Evolutionary conservation across 1,140 invertebrate species (phyloP).

Genomic region (Philopotamus ludificatus): DNA sequence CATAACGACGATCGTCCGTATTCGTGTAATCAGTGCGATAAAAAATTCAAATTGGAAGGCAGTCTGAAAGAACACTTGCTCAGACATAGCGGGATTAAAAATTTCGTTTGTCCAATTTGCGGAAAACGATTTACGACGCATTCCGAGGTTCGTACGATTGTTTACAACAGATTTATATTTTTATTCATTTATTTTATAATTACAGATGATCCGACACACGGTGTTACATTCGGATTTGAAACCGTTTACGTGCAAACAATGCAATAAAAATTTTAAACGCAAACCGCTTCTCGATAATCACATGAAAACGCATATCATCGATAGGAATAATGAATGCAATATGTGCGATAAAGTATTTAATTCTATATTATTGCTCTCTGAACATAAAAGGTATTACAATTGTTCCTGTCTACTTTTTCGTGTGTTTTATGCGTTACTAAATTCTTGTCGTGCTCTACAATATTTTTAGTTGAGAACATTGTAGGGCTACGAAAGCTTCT

Average conservation of each 20-base stretch:
- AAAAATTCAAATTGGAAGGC: slow-evolving; percentile 29
- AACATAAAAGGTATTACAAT: too few species aligned
- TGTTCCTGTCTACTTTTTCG: too few species aligned
- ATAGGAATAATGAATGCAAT: slow-evolving; percentile 32
- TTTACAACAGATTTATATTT: slow-evolving; percentile 11
- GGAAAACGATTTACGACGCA: slow-evolving; percentile 30
- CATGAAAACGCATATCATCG: slow-evolving; percentile 29
- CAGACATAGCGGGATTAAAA: slow-evolving; percentile 30
- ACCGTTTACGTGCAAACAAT: slow-evolving; percentile 45
- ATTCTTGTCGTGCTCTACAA: too few species aligned
- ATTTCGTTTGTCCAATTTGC: slow-evolving; percentile 27
- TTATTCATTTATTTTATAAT: slow-evolving; percentile 1
- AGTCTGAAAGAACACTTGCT: slow-evolving; percentile 25
- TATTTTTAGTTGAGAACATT: too few species aligned
- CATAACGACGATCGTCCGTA: slow-evolving; percentile 24
- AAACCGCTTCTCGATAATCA: slow-evolving; percentile 49
- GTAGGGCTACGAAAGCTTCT: too few species aligned
- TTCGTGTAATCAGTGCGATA: slow-evolving; percentile 26
- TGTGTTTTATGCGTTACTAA: too few species aligned
- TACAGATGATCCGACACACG: slow-evolving; percentile 28
- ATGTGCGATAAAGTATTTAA: slow-evolving; percentile 31
- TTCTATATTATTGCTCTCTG: slow-evolving; percentile 19
- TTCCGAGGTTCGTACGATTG: too few species aligned
- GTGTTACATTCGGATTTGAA: slow-evolving; percentile 30
- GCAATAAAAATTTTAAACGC: slow-evolving; percentile 43